Percentiles rank a stretch among this genome's conserved stretches.
Evolutionary conservation across 2,888 invertebrate genomes (phyloP).

Genomic region (Stictocephala bisonia): DNA sequence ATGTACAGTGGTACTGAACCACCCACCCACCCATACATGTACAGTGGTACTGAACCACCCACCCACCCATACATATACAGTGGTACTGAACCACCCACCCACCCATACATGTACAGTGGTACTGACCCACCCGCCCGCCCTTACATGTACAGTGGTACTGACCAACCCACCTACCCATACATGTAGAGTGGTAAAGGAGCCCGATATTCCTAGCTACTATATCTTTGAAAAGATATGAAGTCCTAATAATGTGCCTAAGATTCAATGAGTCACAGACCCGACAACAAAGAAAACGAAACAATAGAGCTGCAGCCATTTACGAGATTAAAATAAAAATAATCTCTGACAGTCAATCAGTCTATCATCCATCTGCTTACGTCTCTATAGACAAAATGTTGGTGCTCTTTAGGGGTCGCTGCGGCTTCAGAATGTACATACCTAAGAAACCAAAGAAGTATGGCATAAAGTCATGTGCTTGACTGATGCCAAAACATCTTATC

Average conservation of each 20-base stretch:
- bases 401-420: neutral
- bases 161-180: too few species aligned
- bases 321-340: neutral
- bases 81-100: too few species aligned
- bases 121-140: too few species aligned
- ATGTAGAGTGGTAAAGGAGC: neutral
- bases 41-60: too few species aligned
- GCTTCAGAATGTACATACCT: slow-evolving; percentile 4
- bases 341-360: slow-evolving; percentile 14
- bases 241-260: neutral
- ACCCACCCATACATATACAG: too few species aligned
- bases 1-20: too few species aligned
- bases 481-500: slow-evolving; percentile 10
- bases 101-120: too few species aligned
- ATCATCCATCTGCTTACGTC: neutral
- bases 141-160: too few species aligned
- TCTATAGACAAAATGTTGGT: slow-evolving; percentile 10
- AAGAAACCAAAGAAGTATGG: slow-evolving; percentile 18
- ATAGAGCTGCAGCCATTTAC: neutral
- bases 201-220: neutral
- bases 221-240: slow-evolving; percentile 3
- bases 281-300: neutral
- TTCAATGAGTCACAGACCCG: slow-evolving; percentile 3
- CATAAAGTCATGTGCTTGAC: slow-evolving; percentile 1
- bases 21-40: too few species aligned